A percentile compares a stretch with the other conserved stretches of the same genome.
Conservation (phyloP, 2,888 invertebrate species). For the Tinea pellionella region DNA sequence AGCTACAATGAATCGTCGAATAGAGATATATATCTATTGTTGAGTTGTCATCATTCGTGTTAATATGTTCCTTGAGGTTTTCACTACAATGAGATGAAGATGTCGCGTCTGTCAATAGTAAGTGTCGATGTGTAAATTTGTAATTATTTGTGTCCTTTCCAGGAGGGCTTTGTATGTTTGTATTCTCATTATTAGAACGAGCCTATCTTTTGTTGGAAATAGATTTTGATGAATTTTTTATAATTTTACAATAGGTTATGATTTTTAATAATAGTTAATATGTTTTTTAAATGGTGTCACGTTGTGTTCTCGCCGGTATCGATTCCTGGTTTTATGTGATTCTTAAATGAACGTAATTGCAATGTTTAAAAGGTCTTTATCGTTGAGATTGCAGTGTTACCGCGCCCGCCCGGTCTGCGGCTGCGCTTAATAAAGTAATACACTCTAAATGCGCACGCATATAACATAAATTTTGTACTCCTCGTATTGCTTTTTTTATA, state of each 20-base stretch:
- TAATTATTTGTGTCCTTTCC: conserved; percentile 53
- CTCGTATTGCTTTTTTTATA: conserved; percentile 52
- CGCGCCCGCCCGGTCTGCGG: conserved; percentile 44
- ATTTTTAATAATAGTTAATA: conserved; percentile 36
- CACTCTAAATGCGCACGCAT: conserved; percentile 65
- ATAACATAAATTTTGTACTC: conserved; percentile 61
- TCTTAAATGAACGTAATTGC: conserved; percentile 55
- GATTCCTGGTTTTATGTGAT: conserved; percentile 46
- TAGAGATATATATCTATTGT: conserved; percentile 51
- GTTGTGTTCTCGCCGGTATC: conserved; percentile 27
- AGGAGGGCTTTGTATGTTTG: conserved; percentile 52
- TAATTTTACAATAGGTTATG: conserved; percentile 24
- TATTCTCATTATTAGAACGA: conserved; percentile 38
- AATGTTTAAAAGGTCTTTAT: conserved; percentile 54
- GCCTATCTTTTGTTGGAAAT: conserved; percentile 33
- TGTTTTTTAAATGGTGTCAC: background rate
- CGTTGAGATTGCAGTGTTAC: conserved; percentile 37
- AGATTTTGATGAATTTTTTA: conserved; percentile 37
- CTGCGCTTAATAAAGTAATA: conserved; percentile 66
- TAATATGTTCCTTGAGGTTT: conserved; percentile 68
- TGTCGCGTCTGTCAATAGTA: conserved; percentile 56
- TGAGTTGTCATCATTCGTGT: conserved; percentile 65
- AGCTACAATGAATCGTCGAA: conserved; percentile 52
- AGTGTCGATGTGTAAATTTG: conserved; percentile 65
- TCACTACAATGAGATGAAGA: conserved; percentile 62